Evolutionary conservation across 2,888 invertebrate species (phyloP), one percentile per base, ranked within the genome.

Genomic region (Lamellibrachia columna): DNA sequence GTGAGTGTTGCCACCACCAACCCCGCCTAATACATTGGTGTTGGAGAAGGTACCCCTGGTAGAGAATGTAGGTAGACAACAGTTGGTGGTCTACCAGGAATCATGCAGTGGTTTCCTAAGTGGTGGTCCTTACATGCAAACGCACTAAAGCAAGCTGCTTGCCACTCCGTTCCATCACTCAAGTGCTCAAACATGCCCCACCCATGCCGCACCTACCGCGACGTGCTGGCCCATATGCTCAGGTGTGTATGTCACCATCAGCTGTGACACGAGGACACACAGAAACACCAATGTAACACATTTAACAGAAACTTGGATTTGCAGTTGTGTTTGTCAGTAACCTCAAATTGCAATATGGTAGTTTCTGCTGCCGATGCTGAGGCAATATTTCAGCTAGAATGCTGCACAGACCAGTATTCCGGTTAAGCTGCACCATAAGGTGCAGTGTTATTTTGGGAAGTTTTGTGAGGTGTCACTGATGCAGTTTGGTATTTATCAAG

Each of bases 111-210:
- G 75, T 22, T 75, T 15, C 22, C 75, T 75, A 75, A 75, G 4
- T 22, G 75, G 75, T 75, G 15, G 75, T 75, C 75, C 75, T 75
- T 75, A 75, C 75, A 75, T 75, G 75, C 7, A 22, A 75, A 22
- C n/a, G 75, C 75, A 75, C 75, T 75, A 75, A 75, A 75, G 75
- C 75, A 75, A 22, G 75, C 22, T n/a, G 22, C 75, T n/a, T 75
- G 75, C 75, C 22, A 75, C 6, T 15, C n/a, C 11, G 75, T 6
- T 15, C 75, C 75, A 75, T 75, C 75, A 75, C 75, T 75, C 75
- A 75, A 75, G 75, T 75, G 75, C 22, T n/a, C 22, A 75, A 75
- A 75, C 75, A 75, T 75, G 75, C 75, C 75, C 75, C 75, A 75
- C 75, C 75, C 75, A 75, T 11, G 75, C 3, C 22, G 75, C 75